Conservation (phyloP, 2,797 vertebrate species). For the Paratrypauchen microcephalus region DNA sequence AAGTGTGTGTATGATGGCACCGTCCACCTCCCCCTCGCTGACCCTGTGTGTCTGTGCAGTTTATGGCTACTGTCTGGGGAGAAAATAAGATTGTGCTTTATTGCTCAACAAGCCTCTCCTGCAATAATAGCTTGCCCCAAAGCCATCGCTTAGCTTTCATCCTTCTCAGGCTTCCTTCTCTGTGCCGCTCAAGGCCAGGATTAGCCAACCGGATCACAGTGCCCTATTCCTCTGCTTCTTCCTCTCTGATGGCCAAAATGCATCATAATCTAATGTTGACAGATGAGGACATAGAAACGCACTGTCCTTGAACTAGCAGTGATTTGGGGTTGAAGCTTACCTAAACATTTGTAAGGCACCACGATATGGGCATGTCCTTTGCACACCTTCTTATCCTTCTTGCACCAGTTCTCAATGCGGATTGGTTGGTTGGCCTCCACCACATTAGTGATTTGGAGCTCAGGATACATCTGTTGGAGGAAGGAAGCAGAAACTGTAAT, state of each 20-base stretch:
- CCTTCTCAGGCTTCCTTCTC: slow-evolving; percentile 55
- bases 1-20: slow-evolving; percentile 29
- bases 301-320: slow-evolving; percentile 13
- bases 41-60: slow-evolving; percentile 62
- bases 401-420: slow-evolving; percentile 94
- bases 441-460: slow-evolving; percentile 93
- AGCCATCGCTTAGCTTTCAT: slow-evolving; percentile 54
- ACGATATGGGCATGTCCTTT: slow-evolving; percentile 88
- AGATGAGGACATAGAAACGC: not conserved
- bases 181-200: slow-evolving; percentile 64
- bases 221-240: slow-evolving; percentile 54
- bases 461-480: slow-evolving; percentile 88
- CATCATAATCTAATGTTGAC: slow-evolving; percentile 33
- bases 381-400: slow-evolving; percentile 91
- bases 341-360: slow-evolving; percentile 94
- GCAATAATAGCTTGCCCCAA: slow-evolving; percentile 59
- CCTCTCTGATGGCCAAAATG: slow-evolving; percentile 43
- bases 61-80: slow-evolving; percentile 66
- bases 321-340: slow-evolving; percentile 73
- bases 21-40: slow-evolving; percentile 38
- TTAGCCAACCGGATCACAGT: slow-evolving; percentile 60
- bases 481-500: slow-evolving; percentile 15
- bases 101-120: slow-evolving; percentile 69
- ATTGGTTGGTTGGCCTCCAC: slow-evolving; percentile 93
- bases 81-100: slow-evolving; percentile 76